These are phyloP conservation scores for Leptobrachium leishanense DNA, from an alignment of 2,113 vertebrate genomes.

Conservation along the genomic window DNA sequence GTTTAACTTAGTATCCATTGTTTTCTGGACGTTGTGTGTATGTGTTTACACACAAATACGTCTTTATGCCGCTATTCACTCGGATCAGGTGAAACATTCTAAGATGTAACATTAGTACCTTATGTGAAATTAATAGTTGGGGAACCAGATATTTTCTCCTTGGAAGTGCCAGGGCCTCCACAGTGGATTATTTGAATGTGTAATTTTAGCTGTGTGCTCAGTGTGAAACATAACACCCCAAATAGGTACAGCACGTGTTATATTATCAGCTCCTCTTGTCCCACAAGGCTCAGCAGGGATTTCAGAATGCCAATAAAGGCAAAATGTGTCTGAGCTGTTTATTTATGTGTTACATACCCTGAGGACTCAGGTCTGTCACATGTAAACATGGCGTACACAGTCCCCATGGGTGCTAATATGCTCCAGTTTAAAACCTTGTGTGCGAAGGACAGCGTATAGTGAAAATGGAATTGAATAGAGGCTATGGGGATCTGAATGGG, in stretches of 20 bases:
- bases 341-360: slow-evolving; percentile 7
- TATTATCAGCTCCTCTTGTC: slow-evolving; percentile 13
- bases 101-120: neutral
- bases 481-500: neutral
- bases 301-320: slow-evolving; percentile 15
- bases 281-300: slow-evolving; percentile 14
- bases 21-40: too few relatives aligned
- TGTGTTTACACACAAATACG: too few relatives aligned
- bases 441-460: neutral
- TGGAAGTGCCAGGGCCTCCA: neutral
- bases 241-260: slow-evolving; percentile 22
- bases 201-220: slow-evolving; percentile 36
- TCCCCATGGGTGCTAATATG: neutral
- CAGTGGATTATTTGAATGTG: slow-evolving; percentile 32
- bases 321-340: slow-evolving; percentile 27
- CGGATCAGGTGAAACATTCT: neutral
- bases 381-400: slow-evolving; percentile 26
- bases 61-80: too few relatives aligned
- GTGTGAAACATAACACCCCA: slow-evolving; percentile 40
- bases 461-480: neutral
- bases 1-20: too few relatives aligned
- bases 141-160: neutral
- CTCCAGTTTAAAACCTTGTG: neutral
- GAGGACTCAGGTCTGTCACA: slow-evolving; percentile 29
- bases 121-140: neutral